Conservation (phyloP, 2,113 vertebrate species). For the Apteryx owenii region DNA sequence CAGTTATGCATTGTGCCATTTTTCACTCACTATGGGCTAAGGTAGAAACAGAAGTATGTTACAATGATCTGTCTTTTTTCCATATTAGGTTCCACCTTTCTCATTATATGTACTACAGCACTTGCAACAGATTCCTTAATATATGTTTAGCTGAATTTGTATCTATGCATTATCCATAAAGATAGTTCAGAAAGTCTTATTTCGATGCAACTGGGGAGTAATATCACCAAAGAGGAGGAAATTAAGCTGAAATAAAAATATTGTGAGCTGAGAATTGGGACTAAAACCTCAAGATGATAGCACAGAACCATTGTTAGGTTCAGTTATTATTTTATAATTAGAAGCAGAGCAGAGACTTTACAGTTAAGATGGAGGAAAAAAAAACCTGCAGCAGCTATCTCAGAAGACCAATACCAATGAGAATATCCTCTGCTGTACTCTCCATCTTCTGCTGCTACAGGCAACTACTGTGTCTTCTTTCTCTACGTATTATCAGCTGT, state of each 20-base stretch:
- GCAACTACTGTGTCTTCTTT: not conserved
- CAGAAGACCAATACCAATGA: not conserved
- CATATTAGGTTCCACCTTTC: not conserved
- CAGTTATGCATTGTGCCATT: not conserved
- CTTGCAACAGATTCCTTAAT: not conserved
- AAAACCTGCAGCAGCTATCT: not conserved
- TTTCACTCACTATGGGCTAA: not conserved
- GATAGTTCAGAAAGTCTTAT: not conserved
- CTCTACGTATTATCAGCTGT: not conserved
- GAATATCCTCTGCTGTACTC: not conserved
- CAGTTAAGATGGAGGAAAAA: not conserved
- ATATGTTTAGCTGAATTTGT: not conserved
- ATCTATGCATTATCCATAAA: not conserved
- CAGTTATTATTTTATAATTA: conserved; percentile 41
- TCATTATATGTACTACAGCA: not conserved
- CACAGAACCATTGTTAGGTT: not conserved
- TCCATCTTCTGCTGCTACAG: not conserved
- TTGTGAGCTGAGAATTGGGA: not conserved
- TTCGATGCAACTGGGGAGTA: not conserved
- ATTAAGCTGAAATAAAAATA: conserved; percentile 45
- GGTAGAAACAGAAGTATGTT: conserved; percentile 10
- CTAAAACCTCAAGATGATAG: not conserved
- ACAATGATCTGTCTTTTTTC: not conserved
- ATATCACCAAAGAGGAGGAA: not conserved
- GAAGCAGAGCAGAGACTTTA: not conserved